Evolutionary conservation across 2,888 invertebrate species (phyloP), one percentile per base, ranked within the genome.

Genomic region (Myathropa florea): DNA sequence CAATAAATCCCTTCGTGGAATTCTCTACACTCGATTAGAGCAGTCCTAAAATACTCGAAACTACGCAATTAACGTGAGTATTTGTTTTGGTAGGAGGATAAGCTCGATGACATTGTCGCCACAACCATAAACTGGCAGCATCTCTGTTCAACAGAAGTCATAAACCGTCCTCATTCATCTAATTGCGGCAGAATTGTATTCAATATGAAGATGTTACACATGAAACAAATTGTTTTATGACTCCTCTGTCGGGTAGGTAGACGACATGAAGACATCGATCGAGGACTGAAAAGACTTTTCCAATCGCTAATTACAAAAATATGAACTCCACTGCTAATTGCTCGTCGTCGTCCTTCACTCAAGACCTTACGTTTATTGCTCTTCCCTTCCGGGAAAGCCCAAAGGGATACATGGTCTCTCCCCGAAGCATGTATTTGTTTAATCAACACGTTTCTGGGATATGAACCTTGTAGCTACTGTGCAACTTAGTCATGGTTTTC

Each of bases 401-500:
- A 46, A 46, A 46, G 46, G 46, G 18, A 18, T 18, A 4, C 18
- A 7, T 46, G n/a, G 46, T 6, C 46, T 46, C 46, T 46, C 46
- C 46, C 18, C 7, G 18, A 46, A 18, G 18, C n/a, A n/a, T n/a
- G n/a, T 39, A 14, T 39, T 14, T 39, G 39, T n/a, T 39, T 14
- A 2, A 39, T 18, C 46, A 46, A 46, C 46, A 46, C 46, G 18
- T 46, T 46, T 46, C 7, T 18, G 18, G 18, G 46, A 46, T 64
- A 21, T 4, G n/a, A 53, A 36, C 2, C 21, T 72, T 24, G 18
- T n/a, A 1, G 77, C 70, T 70, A 63, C 70, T 23, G 68, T 12
- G 21, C 4, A n/a, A 18, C 33, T 68, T 68, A 30, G 60, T 23
- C 24, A 76, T 67, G 46, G 65, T 68, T 63, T 77, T 30, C 12